These are phyloP conservation scores for Epicampocera succincta DNA, from an alignment of 2,888 invertebrate genomes.

Conservation along the genomic window DNA sequence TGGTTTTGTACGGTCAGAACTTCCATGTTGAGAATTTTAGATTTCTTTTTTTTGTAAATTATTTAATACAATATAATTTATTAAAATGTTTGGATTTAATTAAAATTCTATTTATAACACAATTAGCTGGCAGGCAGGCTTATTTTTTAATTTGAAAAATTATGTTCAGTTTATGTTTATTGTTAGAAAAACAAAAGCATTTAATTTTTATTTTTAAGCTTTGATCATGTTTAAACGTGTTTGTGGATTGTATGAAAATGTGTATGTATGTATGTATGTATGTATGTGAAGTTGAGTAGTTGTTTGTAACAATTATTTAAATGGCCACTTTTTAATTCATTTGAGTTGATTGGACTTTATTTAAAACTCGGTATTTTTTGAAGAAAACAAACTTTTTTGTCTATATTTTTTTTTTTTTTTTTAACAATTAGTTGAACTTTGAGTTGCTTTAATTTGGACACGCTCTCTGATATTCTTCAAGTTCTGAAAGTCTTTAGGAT, in stretches of 20 bases:
- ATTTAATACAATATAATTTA: constrained; percentile 9
- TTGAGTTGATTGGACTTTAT: constrained; percentile 49
- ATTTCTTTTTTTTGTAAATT: constrained; percentile 28
- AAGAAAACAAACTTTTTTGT: constrained; percentile 2
- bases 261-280: no score
- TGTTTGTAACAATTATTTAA: constrained; percentile 58
- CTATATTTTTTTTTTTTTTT: constrained; percentile 1
- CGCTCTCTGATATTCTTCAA: constrained; percentile 64
- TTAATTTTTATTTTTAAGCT: constrained; percentile 12
- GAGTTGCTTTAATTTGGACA: constrained; percentile 58
- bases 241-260: no score
- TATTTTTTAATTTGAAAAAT: constrained; percentile 14
- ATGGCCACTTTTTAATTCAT: constrained; percentile 67
- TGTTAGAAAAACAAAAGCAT: constrained; percentile 12
- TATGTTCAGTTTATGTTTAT: constrained; percentile 26
- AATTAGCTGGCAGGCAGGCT: constrained; percentile 20
- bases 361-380: no score
- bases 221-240: constrained; percentile 28
- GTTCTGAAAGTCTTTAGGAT: constrained; percentile 17
- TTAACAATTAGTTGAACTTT: constrained; percentile 50
- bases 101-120: constrained; percentile 38
- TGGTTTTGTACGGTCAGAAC: constrained; percentile 67
- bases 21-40: constrained; percentile 48
- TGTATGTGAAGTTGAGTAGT: constrained; percentile 34
- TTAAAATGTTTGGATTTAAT: constrained; percentile 20